phyloP scores from a whole-genome alignment of 2,113 vertebrate species.

The Phyllostomus discolor region DNA sequence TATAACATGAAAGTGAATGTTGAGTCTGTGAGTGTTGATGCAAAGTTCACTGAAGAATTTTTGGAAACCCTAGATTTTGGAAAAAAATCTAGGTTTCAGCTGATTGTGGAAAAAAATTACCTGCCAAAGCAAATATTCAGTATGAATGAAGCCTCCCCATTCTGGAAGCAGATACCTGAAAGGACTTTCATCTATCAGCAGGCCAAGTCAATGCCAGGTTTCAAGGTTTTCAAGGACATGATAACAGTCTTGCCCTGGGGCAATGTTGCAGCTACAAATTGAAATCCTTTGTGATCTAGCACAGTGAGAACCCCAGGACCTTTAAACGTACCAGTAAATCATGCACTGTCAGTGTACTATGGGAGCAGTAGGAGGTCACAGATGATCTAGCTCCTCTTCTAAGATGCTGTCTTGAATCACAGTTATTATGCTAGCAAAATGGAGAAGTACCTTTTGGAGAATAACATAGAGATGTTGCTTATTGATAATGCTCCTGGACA shows the following conservation, averaged over 20 bases:
- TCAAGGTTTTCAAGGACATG: background rate
- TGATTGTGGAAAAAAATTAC: background rate
- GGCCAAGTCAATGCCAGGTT: background rate
- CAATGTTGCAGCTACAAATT: too few relatives aligned
- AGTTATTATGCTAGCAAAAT: background rate
- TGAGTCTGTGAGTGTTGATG: background rate
- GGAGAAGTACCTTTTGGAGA: background rate
- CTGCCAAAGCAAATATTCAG: background rate
- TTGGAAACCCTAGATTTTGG: background rate
- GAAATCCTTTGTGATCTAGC: background rate
- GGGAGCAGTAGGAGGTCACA: background rate
- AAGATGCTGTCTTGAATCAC: background rate
- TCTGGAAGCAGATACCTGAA: background rate
- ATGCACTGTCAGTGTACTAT: background rate
- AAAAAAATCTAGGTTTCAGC: background rate
- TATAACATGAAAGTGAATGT: background rate
- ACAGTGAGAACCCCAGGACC: background rate
- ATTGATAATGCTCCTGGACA: background rate
- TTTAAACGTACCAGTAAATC: background rate
- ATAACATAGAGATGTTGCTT: background rate
- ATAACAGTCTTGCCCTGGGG: background rate
- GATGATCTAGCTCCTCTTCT: background rate
- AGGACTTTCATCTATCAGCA: background rate
- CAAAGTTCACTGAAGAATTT: background rate
- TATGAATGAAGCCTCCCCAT: background rate